These are phyloP conservation scores for Mamestra brassicae DNA, from an alignment of 2,888 invertebrate genomes.

Conservation along the genomic window DNA sequence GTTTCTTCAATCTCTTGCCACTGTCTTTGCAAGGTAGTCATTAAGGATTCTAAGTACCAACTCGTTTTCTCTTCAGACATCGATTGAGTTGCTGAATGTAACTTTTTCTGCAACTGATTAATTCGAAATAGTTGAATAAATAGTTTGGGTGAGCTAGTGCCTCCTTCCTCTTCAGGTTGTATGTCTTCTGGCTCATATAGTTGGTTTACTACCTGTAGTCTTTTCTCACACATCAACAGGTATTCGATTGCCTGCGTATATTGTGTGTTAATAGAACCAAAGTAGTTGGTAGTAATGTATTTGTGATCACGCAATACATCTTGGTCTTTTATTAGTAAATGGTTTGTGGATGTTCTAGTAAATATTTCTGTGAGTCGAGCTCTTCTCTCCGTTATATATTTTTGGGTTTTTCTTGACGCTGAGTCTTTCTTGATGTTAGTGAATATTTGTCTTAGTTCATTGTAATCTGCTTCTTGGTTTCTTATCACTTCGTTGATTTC, in stretches of 20 bases:
- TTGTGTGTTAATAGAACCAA: not conserved
- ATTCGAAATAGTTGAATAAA: slow-evolving; percentile 10
- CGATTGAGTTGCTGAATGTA: not conserved
- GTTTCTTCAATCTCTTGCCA: slow-evolving; percentile 10
- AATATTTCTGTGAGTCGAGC: not conserved
- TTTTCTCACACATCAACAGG: slow-evolving; percentile 5
- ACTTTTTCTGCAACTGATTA: slow-evolving; percentile 5
- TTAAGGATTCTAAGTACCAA: not conserved
- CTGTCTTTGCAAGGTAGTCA: slow-evolving; percentile 2
- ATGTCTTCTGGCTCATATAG: not conserved
- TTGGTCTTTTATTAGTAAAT: not conserved
- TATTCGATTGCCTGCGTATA: slow-evolving; percentile 3
- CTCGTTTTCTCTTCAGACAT: not conserved
- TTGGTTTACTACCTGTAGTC: slow-evolving; percentile 4
- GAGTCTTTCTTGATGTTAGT: slow-evolving; percentile 7
- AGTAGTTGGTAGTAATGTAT: slow-evolving; percentile 3
- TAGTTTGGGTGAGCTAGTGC: slow-evolving; percentile 3
- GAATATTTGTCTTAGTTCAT: slow-evolving; percentile 9
- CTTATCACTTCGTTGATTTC: slow-evolving; percentile 7
- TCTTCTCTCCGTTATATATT: not conserved
- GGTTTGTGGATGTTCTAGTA: not conserved
- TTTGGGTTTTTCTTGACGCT: not conserved
- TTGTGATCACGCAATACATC: slow-evolving; percentile 5
- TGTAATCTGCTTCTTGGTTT: slow-evolving; percentile 10
- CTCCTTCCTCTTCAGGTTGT: not conserved